A percentile compares a stretch with the other conserved stretches of the same genome.
phyloP scores from a whole-genome alignment of 2,888 invertebrate genomes.

The Drosophila suboccidentalis region DNA sequence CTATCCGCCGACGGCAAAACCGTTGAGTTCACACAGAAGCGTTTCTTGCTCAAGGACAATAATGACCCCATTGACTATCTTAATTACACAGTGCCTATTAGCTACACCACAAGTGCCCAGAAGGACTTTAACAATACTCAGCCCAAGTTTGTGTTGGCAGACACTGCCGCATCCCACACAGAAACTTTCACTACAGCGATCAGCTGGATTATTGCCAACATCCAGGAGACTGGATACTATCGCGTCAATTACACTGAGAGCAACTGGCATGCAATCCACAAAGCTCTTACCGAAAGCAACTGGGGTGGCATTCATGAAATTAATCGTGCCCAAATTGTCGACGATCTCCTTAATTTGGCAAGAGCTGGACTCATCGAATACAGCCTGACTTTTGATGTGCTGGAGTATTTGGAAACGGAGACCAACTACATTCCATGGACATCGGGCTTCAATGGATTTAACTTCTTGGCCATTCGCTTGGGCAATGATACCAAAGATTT shows the following conservation, averaged over 20 bases:
- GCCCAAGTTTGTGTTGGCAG: slow-evolving; percentile 73
- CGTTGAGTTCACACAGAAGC: slow-evolving; percentile 76
- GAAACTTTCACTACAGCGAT: slow-evolving; percentile 9
- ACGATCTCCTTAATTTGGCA: slow-evolving; percentile 92
- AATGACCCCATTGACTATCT: slow-evolving; percentile 61
- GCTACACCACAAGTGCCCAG: slow-evolving; percentile 74
- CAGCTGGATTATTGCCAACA: slow-evolving; percentile 82
- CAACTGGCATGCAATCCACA: slow-evolving; percentile 87
- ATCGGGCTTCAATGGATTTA: slow-evolving; percentile 87
- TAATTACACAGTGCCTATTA: slow-evolving; percentile 82
- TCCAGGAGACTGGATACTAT: slow-evolving; percentile 86
- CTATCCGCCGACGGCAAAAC: slow-evolving; percentile 42
- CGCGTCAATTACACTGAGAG: slow-evolving; percentile 89
- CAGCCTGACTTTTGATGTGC: slow-evolving; percentile 88
- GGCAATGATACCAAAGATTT: slow-evolving; percentile 75
- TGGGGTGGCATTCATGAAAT: slow-evolving; percentile 87
- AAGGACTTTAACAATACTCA: slow-evolving; percentile 67
- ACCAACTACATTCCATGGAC: slow-evolving; percentile 92
- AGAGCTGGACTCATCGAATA: slow-evolving; percentile 89
- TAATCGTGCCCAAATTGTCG: slow-evolving; percentile 92
- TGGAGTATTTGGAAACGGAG: slow-evolving; percentile 90
- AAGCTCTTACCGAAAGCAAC: slow-evolving; percentile 34
- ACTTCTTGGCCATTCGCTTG: slow-evolving; percentile 82
- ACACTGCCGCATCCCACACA: accelerated
- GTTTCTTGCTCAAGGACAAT: slow-evolving; percentile 77